A percentile compares a stretch with the other conserved stretches of the same genome.
Evolutionary conservation across 2,113 vertebrate species (phyloP).

Genomic region (Hydropotes inermis): DNA sequence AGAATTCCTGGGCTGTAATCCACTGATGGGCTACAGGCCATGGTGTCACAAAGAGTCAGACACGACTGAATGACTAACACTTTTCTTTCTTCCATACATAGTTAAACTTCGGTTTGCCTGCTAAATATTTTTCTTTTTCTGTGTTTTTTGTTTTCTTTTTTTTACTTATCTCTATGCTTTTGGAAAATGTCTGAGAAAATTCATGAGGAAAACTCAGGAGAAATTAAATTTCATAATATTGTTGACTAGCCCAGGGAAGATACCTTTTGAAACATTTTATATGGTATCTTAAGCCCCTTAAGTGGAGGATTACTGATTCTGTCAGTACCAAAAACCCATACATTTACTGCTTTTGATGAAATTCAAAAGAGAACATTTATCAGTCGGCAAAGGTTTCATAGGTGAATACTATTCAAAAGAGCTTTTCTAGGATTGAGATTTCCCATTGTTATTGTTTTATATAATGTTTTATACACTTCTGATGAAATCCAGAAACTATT

Average conservation of each 20-base stretch:
- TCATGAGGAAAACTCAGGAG: neutral
- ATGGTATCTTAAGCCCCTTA: neutral
- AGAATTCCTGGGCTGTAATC: neutral
- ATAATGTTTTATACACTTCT: constrained; percentile 19
- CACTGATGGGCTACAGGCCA: neutral
- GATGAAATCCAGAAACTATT: constrained; percentile 8
- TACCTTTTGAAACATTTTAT: constrained; percentile 11
- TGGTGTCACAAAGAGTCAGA: neutral
- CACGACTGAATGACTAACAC: neutral
- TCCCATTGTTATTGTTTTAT: neutral
- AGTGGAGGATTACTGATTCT: neutral
- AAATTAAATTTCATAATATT: neutral
- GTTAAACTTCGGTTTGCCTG: constrained; percentile 17
- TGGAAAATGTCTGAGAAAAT: constrained; percentile 16
- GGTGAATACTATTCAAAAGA: neutral
- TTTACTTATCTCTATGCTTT: neutral
- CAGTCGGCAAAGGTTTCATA: constrained; percentile 22
- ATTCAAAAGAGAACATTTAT: neutral
- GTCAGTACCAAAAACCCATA: neutral
- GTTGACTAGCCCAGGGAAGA: neutral
- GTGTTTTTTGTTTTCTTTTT: neutral
- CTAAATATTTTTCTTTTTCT: neutral
- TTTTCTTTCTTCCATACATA: neutral
- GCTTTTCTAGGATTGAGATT: neutral
- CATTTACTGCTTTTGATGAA: neutral